Conservation (phyloP, 2,888 invertebrate species). For the Saturnia pavonia region DNA sequence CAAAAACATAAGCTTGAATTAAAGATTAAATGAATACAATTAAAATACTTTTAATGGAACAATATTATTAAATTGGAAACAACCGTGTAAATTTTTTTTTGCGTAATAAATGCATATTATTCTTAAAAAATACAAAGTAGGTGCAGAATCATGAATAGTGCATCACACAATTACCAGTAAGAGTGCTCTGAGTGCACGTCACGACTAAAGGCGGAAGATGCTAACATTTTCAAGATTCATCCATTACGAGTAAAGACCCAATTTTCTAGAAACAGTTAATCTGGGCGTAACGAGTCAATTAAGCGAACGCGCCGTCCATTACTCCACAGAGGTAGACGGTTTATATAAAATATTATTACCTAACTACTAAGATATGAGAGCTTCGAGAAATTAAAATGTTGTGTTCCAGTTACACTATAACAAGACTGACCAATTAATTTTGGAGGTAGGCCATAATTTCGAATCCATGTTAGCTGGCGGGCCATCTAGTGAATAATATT, state of each 20-base stretch:
- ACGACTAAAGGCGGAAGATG: constrained; percentile 36
- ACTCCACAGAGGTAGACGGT: constrained; percentile 29
- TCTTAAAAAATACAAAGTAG: not conserved
- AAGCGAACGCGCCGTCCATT: constrained; percentile 35
- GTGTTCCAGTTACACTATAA: not conserved
- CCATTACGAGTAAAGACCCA: constrained; percentile 50
- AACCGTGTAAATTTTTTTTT: too few species aligned
- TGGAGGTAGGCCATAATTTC: too few species aligned
- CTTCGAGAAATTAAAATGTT: not conserved
- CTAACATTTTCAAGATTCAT: constrained; percentile 49
- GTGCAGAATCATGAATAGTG: constrained; percentile 25
- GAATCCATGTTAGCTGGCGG: too few species aligned
- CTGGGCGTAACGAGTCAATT: constrained; percentile 48
- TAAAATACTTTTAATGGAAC: too few species aligned
- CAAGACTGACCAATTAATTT: too few species aligned
- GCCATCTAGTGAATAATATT: too few species aligned
- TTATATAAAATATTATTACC: constrained; percentile 33
- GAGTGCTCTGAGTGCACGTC: constrained; percentile 32
- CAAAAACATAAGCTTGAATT: too few species aligned
- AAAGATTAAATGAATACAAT: too few species aligned
- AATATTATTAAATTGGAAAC: too few species aligned
- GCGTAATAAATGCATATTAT: not conserved
- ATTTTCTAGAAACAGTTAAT: constrained; percentile 54
- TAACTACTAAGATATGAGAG: constrained; percentile 5
- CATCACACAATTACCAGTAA: constrained; percentile 47